These are phyloP conservation scores for Malacoctenus gilli DNA, from an alignment of 2,797 vertebrate genomes.

Conservation along the genomic window DNA sequence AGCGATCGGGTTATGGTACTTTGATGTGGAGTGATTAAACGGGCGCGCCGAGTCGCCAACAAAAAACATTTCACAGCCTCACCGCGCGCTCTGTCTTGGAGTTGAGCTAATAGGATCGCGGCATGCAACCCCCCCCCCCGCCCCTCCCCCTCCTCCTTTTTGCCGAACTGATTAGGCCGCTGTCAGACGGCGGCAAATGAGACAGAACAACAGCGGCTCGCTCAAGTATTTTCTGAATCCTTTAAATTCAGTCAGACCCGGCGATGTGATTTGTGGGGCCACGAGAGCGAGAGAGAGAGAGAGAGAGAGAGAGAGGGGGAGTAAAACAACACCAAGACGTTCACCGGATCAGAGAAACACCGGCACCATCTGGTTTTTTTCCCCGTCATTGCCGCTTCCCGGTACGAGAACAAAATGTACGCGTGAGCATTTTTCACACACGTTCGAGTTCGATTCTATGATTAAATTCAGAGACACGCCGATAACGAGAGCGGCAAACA, in stretches of 20 bases:
- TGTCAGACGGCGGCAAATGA: slow-evolving; percentile 53
- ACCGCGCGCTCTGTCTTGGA: slow-evolving; percentile 44
- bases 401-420: slow-evolving; percentile 26
- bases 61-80: slow-evolving; percentile 50
- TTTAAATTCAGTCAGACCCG: slow-evolving; percentile 52
- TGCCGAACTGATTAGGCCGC: slow-evolving; percentile 56
- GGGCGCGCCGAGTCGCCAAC: slow-evolving; percentile 24
- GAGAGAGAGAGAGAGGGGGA: slow-evolving; percentile 45
- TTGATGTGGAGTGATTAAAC: slow-evolving; percentile 44
- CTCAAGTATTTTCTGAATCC: slow-evolving; percentile 43
- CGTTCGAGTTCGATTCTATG: slow-evolving; percentile 50
- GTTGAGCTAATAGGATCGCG: slow-evolving; percentile 58
- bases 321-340: slow-evolving; percentile 54
- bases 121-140: slow-evolving; percentile 38
- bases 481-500: no score
- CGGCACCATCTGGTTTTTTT: slow-evolving; percentile 68
- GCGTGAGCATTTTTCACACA: slow-evolving; percentile 45
- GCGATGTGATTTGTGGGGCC: slow-evolving; percentile 39
- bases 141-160: slow-evolving; percentile 15
- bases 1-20: slow-evolving; percentile 36
- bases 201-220: slow-evolving; percentile 37
- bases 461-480: slow-evolving; percentile 49
- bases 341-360: slow-evolving; percentile 35
- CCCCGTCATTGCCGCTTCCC: slow-evolving; percentile 57
- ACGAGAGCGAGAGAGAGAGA: slow-evolving; percentile 31